A percentile compares a stretch with the other conserved stretches of the same genome.
These are phyloP conservation scores for Brachyhypopomus gauderio DNA, from an alignment of 2,113 vertebrate genomes.

Conservation along the genomic window DNA sequence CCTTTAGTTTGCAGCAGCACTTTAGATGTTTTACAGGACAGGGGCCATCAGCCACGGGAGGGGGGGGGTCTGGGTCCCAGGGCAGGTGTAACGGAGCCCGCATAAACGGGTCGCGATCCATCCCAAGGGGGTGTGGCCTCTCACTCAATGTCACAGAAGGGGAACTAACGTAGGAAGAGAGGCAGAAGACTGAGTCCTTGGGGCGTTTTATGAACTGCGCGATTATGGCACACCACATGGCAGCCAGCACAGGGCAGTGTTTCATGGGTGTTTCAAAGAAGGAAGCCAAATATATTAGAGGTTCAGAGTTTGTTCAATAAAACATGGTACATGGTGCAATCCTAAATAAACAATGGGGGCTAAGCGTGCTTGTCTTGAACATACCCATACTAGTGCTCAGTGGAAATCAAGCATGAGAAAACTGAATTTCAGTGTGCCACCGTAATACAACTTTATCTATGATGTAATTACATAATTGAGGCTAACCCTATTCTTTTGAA, in stretches of 20 bases:
- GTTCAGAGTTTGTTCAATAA: not conserved
- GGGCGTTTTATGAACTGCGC: constrained; percentile 19
- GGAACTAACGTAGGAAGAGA: too few relatives aligned
- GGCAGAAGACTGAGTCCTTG: not conserved
- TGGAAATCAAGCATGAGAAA: not conserved
- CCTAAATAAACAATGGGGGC: not conserved
- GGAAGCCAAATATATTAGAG: constrained; percentile 44
- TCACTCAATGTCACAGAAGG: constrained; percentile 50
- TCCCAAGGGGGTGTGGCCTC: constrained; percentile 57
- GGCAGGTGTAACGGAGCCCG: not conserved
- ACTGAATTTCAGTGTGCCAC: too few relatives aligned
- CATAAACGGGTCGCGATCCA: not conserved
- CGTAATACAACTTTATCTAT: not conserved
- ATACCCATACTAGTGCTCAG: not conserved
- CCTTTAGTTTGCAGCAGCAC: not conserved
- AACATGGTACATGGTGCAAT: not conserved
- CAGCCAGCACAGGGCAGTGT: constrained; percentile 38
- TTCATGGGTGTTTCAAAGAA: constrained; percentile 33
- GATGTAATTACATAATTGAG: not conserved
- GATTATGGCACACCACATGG: constrained; percentile 52
- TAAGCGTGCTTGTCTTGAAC: not conserved
- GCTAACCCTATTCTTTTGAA: not conserved
- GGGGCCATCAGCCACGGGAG: not conserved
- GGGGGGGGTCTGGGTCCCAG: not conserved
- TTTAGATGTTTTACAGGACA: not conserved